Evolutionary conservation across 2,113 vertebrate species (phyloP), one percentile per base, ranked within the genome.

Genomic region (Tylochromis polylepis): DNA sequence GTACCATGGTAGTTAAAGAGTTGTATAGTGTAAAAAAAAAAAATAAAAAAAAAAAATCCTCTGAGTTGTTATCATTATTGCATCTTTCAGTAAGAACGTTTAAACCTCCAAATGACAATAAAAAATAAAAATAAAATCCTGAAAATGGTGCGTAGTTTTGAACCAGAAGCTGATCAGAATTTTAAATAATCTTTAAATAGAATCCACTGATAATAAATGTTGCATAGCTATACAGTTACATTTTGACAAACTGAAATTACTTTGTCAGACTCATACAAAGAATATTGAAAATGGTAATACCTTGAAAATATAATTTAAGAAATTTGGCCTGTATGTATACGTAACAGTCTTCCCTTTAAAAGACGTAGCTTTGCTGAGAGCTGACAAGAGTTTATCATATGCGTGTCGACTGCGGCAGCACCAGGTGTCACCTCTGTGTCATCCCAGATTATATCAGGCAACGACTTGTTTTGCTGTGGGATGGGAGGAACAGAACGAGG

Each of bases 331-430:
- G 36, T 59, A 49, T 90, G 43, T 88, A 58, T 93, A 89, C 51
- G 94, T 57, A 60, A 95, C 86, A 87, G 87, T 92, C 92, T 92
- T 96, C 95, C 95, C 94, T 94, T 91, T 88, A 88, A 86, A 92
- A 91, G 87, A 65, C 15, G 1, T 20, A 70, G 55, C 87, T 79
- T 84, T 59, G 70, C 92, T 87, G 90, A 92, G 82, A 88, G 78
- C 85, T 91, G 84, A 34, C 75, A 1, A 51, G 80, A 83, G 85
- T 72, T 72, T 81, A 85, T 89, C 84, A 78, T 59, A 81, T 9
- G 82, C 84, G 85, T 87, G 83, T 86, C 53, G 56, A 36, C 87
- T 34, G 81, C 81, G 84, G 70, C 49, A 89, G 92, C 92, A 92
- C 88, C 91, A 85, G 88, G 84, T 79, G 90, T 90, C 87, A 55